Conservation (phyloP, 2,797 vertebrate species). For the Onychomys torridus region DNA sequence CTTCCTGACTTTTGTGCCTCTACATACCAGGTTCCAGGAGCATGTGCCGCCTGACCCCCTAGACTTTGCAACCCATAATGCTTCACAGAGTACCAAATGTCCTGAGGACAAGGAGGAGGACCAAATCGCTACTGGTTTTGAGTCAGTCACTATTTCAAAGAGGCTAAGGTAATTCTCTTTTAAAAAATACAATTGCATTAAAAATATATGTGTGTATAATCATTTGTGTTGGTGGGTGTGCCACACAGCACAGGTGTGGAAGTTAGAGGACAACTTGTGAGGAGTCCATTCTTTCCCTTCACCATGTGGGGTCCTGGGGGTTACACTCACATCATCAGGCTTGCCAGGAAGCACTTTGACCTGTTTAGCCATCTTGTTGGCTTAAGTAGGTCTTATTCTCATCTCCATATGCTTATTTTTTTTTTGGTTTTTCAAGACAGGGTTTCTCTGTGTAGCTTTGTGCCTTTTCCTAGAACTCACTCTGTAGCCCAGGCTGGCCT, state of each 20-base stretch:
- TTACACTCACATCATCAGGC: background rate
- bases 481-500: too few species aligned
- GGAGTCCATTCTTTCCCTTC: background rate
- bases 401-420: background rate
- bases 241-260: background rate
- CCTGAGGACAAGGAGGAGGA: background rate
- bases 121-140: background rate
- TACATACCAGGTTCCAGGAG: background rate
- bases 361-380: background rate
- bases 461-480: too few species aligned
- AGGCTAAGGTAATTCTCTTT: background rate
- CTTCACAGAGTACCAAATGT: background rate
- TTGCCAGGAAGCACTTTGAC: background rate
- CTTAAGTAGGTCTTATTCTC: background rate
- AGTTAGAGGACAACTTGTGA: too few species aligned
- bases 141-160: background rate
- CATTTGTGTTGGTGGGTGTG: background rate
- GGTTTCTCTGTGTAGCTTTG: too few species aligned
- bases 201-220: background rate
- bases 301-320: too few species aligned
- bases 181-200: background rate
- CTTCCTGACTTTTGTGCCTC: background rate
- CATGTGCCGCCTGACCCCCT: background rate
- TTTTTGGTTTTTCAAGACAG: too few species aligned
- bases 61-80: background rate